Percentiles rank a stretch among this genome's conserved stretches.
These are phyloP conservation scores for Ophthalmolycus amberensis DNA, from an alignment of 2,113 vertebrate species.

Conservation along the genomic window DNA sequence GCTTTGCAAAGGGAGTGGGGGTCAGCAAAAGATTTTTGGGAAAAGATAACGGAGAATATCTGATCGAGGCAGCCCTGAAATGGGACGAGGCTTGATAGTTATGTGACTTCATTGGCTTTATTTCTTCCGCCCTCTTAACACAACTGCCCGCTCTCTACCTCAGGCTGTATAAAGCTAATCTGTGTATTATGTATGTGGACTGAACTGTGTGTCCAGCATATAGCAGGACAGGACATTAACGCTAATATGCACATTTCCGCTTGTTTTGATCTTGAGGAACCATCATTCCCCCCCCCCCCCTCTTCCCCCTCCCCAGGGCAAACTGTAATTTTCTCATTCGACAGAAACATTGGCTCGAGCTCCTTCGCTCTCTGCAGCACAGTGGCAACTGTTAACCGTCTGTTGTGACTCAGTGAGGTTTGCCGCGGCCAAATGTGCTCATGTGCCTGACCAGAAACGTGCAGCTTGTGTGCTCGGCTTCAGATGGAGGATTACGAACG, in stretches of 20 bases:
- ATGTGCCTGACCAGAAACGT: conserved; percentile 47
- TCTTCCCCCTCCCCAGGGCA: conserved; percentile 48
- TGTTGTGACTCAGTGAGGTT: conserved; percentile 74
- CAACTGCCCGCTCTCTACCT: neutral
- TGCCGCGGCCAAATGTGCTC: conserved; percentile 65
- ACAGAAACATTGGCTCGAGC: conserved; percentile 56
- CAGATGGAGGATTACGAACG: conserved; percentile 30
- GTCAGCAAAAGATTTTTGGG: neutral
- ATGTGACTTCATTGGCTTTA: neutral
- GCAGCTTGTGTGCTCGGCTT: conserved; percentile 36
- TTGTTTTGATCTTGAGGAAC: conserved; percentile 65
- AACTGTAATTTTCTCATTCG: conserved; percentile 67
- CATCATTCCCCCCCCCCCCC: neutral
- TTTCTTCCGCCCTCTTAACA: neutral
- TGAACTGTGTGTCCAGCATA: conserved; percentile 7
- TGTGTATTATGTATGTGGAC: conserved; percentile 35
- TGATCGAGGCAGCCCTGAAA: neutral
- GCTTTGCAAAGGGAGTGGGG: conserved; percentile 7
- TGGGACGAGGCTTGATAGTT: neutral
- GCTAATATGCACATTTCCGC: conserved; percentile 66
- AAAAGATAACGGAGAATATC: neutral
- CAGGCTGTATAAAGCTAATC: conserved; percentile 27
- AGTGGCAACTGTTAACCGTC: conserved; percentile 71
- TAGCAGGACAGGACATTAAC: conserved; percentile 7
- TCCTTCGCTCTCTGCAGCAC: conserved; percentile 54